These are phyloP conservation scores for Hafferia zeledoni DNA, from an alignment of 2,797 vertebrate genomes.

Conservation along the genomic window DNA sequence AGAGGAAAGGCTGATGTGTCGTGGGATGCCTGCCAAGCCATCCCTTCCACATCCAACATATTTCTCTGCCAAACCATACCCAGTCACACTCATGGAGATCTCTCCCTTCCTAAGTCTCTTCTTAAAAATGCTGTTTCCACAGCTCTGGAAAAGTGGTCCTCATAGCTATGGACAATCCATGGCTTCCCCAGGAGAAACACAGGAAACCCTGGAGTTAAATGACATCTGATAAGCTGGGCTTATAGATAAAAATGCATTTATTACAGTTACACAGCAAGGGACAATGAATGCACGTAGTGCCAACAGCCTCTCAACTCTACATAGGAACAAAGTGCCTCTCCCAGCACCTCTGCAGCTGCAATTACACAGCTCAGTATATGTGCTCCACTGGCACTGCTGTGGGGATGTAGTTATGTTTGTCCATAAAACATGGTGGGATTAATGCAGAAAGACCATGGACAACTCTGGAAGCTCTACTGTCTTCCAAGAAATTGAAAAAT, in stretches of 20 bases:
- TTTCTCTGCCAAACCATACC: not conserved
- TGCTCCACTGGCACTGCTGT: not conserved
- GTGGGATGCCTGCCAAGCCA: not conserved
- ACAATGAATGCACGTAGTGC: not conserved
- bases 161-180: not conserved
- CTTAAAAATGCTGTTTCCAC: not conserved
- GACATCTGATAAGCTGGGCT: not conserved
- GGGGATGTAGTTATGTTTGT: not conserved
- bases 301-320: not conserved
- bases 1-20: not conserved
- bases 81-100: not conserved
- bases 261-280: not conserved
- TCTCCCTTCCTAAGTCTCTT: not conserved
- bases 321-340: not conserved
- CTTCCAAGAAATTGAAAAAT: not conserved
- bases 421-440: not conserved
- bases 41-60: not conserved
- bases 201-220: not conserved
- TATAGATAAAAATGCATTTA: not conserved
- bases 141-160: not conserved
- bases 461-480: not conserved
- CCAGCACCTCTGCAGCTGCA: not conserved
- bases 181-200: not conserved
- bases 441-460: not conserved
- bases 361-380: not conserved